These are phyloP conservation scores for Tamias sibiricus DNA, from an alignment of 2,113 vertebrate species.

Conservation along the genomic window DNA sequence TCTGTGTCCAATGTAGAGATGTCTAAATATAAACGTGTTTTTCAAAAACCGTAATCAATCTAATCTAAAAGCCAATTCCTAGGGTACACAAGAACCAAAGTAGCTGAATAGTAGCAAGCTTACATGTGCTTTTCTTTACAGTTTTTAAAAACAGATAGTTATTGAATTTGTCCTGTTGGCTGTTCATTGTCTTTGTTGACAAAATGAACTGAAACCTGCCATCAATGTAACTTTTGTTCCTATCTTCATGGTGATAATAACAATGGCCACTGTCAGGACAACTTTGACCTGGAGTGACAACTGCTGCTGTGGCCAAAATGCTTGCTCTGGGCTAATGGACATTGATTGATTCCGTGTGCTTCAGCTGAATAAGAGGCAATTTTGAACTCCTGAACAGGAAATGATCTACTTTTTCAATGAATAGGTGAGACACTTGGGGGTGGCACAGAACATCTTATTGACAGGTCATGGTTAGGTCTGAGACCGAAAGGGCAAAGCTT, in stretches of 20 bases:
- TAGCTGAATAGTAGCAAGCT: neutral
- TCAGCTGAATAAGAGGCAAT: neutral
- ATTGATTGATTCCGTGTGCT: neutral
- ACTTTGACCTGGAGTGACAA: neutral
- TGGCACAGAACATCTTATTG: neutral
- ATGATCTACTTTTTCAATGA: neutral
- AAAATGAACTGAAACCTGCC: neutral
- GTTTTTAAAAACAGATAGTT: neutral
- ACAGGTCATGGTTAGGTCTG: neutral
- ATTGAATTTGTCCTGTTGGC: neutral
- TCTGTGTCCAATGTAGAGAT: neutral
- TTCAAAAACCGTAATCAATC: neutral
- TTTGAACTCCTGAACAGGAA: neutral
- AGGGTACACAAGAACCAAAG: neutral
- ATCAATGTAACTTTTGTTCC: neutral
- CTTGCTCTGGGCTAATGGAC: neutral
- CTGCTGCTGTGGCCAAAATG: rapidly evolving
- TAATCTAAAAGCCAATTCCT: neutral
- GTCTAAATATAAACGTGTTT: neutral
- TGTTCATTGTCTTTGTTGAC: neutral
- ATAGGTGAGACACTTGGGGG: neutral
- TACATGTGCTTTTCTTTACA: neutral
- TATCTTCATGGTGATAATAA: neutral
- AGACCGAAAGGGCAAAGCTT: neutral
- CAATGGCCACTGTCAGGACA: neutral